Evolutionary conservation across 2,113 vertebrate species (phyloP).

Genomic region (Microcebus tavaratra): DNA sequence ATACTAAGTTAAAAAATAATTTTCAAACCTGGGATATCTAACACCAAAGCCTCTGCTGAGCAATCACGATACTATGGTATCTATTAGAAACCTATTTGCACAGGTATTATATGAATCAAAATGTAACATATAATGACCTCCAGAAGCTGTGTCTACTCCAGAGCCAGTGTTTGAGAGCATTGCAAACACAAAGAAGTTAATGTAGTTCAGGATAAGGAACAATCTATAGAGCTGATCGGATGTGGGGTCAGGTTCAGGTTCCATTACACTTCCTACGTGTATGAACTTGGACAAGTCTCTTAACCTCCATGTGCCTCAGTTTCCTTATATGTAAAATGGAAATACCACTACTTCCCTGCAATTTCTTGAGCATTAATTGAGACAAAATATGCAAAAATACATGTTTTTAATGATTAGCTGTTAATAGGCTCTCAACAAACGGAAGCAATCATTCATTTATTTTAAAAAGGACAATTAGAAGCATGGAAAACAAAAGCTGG

Average conservation of each 20-base stretch:
- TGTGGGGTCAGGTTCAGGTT: neutral
- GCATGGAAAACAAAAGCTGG: neutral
- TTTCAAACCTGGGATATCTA: neutral
- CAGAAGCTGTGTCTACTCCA: neutral
- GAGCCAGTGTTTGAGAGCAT: neutral
- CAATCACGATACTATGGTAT: neutral
- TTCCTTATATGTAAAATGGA: slow-evolving; percentile 14
- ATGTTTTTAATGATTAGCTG: neutral
- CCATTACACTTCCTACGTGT: neutral
- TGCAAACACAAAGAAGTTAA: neutral
- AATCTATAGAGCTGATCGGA: neutral
- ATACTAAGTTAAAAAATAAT: neutral
- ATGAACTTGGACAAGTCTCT: neutral
- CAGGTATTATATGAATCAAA: neutral
- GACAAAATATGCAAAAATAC: neutral
- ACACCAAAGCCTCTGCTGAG: neutral
- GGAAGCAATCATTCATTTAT: neutral
- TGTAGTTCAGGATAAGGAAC: neutral
- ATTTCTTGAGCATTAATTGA: neutral
- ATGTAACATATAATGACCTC: neutral
- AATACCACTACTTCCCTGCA: neutral
- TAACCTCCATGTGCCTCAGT: neutral
- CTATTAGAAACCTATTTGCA: neutral
- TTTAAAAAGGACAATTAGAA: neutral
- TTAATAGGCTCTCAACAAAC: neutral